Evolutionary conservation across 2,797 vertebrate genomes (phyloP).

Genomic region (Yasuhikotakia modesta): DNA sequence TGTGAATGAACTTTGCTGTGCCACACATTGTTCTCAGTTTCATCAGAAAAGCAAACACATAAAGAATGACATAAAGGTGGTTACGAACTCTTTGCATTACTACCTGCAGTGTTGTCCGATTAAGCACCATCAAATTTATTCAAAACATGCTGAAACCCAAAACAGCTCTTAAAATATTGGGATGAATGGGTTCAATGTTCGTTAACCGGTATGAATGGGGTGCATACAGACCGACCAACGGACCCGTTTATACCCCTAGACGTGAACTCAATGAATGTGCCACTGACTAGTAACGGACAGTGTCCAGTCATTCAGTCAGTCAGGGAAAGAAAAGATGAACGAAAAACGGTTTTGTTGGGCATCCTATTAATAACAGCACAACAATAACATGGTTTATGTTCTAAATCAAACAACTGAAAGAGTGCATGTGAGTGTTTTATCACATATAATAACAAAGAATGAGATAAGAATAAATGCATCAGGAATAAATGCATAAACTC

Average conservation of each 20-base stretch:
- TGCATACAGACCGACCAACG: conserved; percentile 30
- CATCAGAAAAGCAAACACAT: background rate
- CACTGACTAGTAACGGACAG: background rate
- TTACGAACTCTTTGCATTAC: background rate
- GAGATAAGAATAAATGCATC: background rate
- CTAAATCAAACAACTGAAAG: background rate
- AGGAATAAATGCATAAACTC: background rate
- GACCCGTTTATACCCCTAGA: conserved; percentile 18
- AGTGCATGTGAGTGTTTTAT: background rate
- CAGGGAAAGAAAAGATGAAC: background rate
- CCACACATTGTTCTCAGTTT: conserved; percentile 11
- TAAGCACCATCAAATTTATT: background rate
- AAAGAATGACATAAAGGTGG: background rate
- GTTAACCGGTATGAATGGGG: conserved; percentile 44
- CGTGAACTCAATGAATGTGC: background rate
- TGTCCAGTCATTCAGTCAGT: background rate
- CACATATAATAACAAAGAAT: background rate
- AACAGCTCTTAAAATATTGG: background rate
- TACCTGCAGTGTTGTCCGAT: background rate
- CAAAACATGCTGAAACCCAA: background rate
- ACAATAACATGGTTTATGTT: background rate
- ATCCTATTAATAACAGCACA: background rate
- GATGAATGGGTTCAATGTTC: conserved; percentile 54
- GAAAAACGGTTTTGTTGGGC: background rate
- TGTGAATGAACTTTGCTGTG: background rate